Evolutionary conservation across 2,888 invertebrate genomes (phyloP), one percentile per base, ranked within the genome.

Genomic region (Oligia strigilis): DNA sequence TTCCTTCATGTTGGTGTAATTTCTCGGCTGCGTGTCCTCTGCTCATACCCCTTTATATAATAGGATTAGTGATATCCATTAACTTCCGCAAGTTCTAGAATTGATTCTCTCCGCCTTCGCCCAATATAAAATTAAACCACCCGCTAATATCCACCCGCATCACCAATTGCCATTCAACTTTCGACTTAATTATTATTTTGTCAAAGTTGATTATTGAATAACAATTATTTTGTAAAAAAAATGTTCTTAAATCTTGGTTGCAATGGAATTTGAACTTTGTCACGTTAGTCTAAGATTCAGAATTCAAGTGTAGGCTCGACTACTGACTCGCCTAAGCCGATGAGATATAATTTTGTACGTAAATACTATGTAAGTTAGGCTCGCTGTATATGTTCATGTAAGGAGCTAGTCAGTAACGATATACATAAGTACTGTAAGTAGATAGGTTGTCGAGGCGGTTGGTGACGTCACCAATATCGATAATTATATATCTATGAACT

Each of bases 401-500:
- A 91, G 86, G 88, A 90, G 88, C 93, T 92, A 92, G 92, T 92
- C 92, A 90, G 85, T 91, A 88, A 89, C 75, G 49, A 66, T 77
- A 77, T 52, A 70, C 76, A 23, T 81, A 82, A 74, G 86, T 77
- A 64, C 55, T 77, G 64, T 80, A 83, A 70, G 72, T 83, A 82
- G 80, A 43, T 85, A 81, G 77, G 43, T 17, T 65, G 29, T 14
- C 13, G 2, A 0, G 46, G 13, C 11, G 58, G 6, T 23, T 23
- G 58, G 23, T 78, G 70, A 75, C 55, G 75, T 76, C 86, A 74
- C 36, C 70, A 43, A 52, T 82, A 71, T 58, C 1, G 23, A 36
- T 29, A 6, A 29, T 46, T 46, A 19, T 69, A 29, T 46, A 19
- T n/a, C 19, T 46, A 19, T n/a, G 17, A 9, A 69, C 29, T 29